Evolutionary conservation across 64 coral and sea anemone genomes (phyloP).

Genomic region (Dendrophyllia cribrosa): DNA sequence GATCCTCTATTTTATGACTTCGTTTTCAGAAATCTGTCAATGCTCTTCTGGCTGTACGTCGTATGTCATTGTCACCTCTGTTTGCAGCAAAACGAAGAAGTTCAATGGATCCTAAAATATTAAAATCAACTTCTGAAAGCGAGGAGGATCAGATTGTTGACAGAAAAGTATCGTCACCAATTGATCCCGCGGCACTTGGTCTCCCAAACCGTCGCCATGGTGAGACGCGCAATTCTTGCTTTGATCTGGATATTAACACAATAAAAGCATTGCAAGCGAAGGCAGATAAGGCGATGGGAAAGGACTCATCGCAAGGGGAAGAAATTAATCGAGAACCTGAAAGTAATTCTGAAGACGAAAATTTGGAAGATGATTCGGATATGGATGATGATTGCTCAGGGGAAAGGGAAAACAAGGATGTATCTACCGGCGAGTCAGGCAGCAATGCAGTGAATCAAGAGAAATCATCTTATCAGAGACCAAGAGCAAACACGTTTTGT

Average conservation of each 20-base stretch:
- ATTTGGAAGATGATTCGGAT: not conserved
- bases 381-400: not conserved
- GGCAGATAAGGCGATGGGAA: not conserved
- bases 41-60: conserved; percentile 84
- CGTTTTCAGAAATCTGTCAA: conserved; percentile 90
- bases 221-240: conserved; percentile 25
- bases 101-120: conserved; percentile 81
- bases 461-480: not conserved
- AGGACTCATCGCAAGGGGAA: not conserved
- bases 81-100: conserved; percentile 53
- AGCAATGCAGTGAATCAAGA: not conserved
- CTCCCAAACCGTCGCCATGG: conserved; percentile 9
- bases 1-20: not conserved
- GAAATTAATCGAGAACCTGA: not conserved
- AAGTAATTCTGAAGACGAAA: not conserved
- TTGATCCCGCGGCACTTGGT: conserved; percentile 1
- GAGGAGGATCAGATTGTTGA: conserved; percentile 30
- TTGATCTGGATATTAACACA: not conserved
- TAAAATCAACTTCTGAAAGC: conserved; percentile 11
- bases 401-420: not conserved
- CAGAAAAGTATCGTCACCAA: conserved; percentile 53
- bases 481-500: not conserved
- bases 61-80: conserved; percentile 74
- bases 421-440: not conserved
- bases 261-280: conserved; percentile 29